Percentiles rank a stretch among this genome's conserved stretches.
These are phyloP conservation scores for Dicyrtomina minuta DNA, from an alignment of 2,888 invertebrate species.

Conservation along the genomic window DNA sequence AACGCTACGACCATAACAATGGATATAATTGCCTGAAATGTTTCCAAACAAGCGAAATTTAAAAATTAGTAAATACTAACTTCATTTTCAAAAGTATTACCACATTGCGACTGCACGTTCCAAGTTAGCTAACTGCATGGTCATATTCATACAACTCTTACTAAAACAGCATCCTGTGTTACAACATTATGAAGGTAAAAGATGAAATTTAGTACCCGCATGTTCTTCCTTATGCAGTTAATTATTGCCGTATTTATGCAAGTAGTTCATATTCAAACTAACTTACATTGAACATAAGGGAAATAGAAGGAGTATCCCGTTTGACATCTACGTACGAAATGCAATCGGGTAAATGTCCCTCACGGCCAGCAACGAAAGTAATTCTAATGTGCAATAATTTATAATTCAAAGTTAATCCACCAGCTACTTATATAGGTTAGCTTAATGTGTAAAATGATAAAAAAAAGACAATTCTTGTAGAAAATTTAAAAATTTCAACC, in stretches of 20 bases:
- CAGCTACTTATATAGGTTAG: no score
- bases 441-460: no score
- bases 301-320: constrained; percentile 87
- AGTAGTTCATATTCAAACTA: no score
- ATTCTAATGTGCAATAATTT: constrained; percentile 60
- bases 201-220: no score
- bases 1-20: constrained; percentile 90
- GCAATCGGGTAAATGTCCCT: constrained; percentile 86
- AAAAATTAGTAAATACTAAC: no score
- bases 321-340: constrained; percentile 88
- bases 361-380: constrained; percentile 89
- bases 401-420: background rate
- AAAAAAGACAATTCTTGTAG: background rate
- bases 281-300: constrained; percentile 89
- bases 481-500: no score
- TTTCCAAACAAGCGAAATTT: constrained; percentile 49
- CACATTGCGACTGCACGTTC: no score
- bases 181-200: no score
- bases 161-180: no score
- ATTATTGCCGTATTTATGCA: background rate
- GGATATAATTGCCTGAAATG: constrained; percentile 77
- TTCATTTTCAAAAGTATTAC: no score
- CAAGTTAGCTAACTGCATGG: no score
- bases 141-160: no score
- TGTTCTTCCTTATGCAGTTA: background rate